Evolutionary conservation across 2,113 vertebrate species (phyloP).

Genomic region (Tretioscincus oriximinensis): DNA sequence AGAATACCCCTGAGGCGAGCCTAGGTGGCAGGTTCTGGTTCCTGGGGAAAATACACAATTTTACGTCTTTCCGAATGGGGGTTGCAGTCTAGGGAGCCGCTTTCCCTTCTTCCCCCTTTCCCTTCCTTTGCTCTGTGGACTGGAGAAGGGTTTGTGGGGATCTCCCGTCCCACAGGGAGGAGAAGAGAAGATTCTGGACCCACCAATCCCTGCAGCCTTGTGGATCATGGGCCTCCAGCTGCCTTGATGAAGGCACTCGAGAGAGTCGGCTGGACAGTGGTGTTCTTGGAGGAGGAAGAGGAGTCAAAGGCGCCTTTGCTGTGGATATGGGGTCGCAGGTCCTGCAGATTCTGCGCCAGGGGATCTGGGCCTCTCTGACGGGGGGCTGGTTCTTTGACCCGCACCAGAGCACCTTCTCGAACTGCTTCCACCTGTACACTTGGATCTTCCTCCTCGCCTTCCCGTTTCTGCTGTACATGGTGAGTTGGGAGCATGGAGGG

Average conservation of each 20-base stretch:
- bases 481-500: conserved; percentile 61
- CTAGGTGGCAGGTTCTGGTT: no score
- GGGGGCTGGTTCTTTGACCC: conserved; percentile 94
- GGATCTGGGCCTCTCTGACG: conserved; percentile 89
- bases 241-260: conserved; percentile 65
- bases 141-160: neutral
- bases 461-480: conserved; percentile 89
- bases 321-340: conserved; percentile 79
- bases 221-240: conserved; percentile 57
- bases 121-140: neutral
- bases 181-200: neutral
- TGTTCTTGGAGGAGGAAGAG: conserved; percentile 23
- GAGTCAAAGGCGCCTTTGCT: conserved; percentile 52
- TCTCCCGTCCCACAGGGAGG: neutral
- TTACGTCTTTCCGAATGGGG: no score
- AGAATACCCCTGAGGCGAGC: no score
- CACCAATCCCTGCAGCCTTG: neutral
- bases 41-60: no score
- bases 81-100: no score
- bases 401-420: conserved; percentile 92
- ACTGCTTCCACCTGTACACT: conserved; percentile 91
- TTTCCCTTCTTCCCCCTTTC: neutral
- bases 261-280: conserved; percentile 18
- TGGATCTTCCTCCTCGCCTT: conserved; percentile 89
- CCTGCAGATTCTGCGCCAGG: conserved; percentile 89